Percentiles rank a stretch among this genome's conserved stretches.
These are phyloP conservation scores for Copsychus sechellarum DNA, from an alignment of 2,113 vertebrate species.

Conservation along the genomic window DNA sequence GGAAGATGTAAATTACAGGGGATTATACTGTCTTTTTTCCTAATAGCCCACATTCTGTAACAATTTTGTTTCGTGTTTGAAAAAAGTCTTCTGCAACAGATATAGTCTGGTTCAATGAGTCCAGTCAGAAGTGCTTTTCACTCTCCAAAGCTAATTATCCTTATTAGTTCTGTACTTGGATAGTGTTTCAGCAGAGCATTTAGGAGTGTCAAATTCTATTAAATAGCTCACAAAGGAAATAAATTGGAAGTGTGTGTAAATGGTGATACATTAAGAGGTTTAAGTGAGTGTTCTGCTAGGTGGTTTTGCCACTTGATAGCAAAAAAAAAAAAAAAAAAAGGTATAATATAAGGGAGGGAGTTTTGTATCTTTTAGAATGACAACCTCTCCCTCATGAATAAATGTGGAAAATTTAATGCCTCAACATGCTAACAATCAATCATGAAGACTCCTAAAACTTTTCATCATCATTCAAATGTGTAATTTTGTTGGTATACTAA, in stretches of 20 bases:
- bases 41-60: not conserved
- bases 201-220: conserved; percentile 51
- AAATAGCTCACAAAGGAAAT: conserved; percentile 3
- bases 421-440: not conserved
- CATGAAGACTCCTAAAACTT: not conserved
- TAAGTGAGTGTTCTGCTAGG: not conserved
- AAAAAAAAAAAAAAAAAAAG: not conserved
- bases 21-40: not conserved
- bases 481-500: not conserved
- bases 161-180: conserved; percentile 40
- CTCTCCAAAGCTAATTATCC: conserved; percentile 29
- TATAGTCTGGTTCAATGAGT: not conserved
- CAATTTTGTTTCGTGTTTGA: not conserved
- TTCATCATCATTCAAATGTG: not conserved
- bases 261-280: not conserved
- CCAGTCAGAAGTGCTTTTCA: not conserved
- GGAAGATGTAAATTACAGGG: not conserved
- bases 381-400: not conserved
- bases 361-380: not conserved
- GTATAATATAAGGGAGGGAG: not conserved
- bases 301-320: not conserved
- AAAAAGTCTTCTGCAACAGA: not conserved
- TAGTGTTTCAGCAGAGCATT: conserved; percentile 41
- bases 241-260: conserved; percentile 14
- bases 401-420: not conserved